Evolutionary conservation across 2,797 vertebrate species (phyloP), one percentile per base, ranked within the genome.

Genomic region (Enteromius viviparus): DNA sequence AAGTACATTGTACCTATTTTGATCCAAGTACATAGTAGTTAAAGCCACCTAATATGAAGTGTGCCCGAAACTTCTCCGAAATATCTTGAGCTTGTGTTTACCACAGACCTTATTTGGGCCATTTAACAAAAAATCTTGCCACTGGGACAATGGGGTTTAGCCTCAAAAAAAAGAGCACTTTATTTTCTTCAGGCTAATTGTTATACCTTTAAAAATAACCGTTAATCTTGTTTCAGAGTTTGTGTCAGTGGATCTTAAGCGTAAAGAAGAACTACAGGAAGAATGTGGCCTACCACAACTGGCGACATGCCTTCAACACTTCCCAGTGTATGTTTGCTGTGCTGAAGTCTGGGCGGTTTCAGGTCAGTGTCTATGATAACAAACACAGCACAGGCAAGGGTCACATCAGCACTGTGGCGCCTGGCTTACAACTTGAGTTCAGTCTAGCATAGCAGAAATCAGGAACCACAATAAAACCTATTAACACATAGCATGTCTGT

Each of bases 211-310:
- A 9, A 6, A 17, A 47, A 29, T 19, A 23, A 45, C 21, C 5
- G 17, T 49, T 37, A 21, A 17, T 34, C 2, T 53, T 66, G 76
- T 83, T 90, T 64, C 74, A 99, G 98, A 96, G 94, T 88, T 94
- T 99, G 71, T 98, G 97, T 91, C 96, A 96, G 71, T 99, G 98
- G 98, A 94, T 99, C 89, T 89, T 99, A 88, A 99, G 98, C 0
- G 96, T 99, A 23, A 98, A 98, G 94, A 99, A 99, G 94, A 99
- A 99, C 91, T 99, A 99, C 87, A 95, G 98, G 89, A 98, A 97
- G 92, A 96, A 96, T 0, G 96, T 99, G 84, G 96, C 95, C 47
- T 99, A 99, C 87, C 98, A 99, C 93, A 99, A 99, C 86, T 99
- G 98, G 98, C 96, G 98, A 85, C 98, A 99, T 0, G 98, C 98